Percentiles rank a stretch among this genome's conserved stretches.
These are phyloP conservation scores for Platycheirus rosarum DNA, from an alignment of 2,888 invertebrate genomes.

Conservation along the genomic window DNA sequence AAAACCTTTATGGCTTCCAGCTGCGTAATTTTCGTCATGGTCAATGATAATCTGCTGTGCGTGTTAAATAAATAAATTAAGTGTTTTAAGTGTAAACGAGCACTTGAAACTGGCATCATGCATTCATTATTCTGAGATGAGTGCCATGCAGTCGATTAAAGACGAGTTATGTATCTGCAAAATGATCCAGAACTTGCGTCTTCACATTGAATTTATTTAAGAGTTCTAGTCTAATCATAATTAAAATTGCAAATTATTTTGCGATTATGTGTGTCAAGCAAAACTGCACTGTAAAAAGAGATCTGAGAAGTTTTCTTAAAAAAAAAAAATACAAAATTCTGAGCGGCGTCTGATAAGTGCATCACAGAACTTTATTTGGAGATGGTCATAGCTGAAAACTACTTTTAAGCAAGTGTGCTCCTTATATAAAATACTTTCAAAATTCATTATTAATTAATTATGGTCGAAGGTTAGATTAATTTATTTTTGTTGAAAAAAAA, in stretches of 20 bases:
- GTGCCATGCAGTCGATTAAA: slow-evolving; percentile 1
- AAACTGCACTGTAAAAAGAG: neutral
- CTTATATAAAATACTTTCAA: neutral
- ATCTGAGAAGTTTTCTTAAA: neutral
- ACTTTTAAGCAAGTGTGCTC: too few species aligned
- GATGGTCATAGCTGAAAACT: too few species aligned
- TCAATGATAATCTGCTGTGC: neutral
- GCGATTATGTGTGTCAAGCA: neutral
- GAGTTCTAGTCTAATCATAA: neutral
- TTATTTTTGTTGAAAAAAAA: neutral
- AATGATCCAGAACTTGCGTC: neutral
- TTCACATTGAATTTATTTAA: neutral
- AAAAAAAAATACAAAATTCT: too few species aligned
- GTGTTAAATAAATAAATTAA: slow-evolving; percentile 2
- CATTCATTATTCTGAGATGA: neutral
- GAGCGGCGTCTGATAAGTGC: too few species aligned
- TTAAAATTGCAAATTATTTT: neutral
- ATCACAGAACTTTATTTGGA: too few species aligned
- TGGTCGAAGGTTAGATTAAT: neutral
- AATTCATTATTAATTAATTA: too few species aligned
- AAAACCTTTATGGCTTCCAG: slow-evolving; percentile 1
- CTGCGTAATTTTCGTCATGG: slow-evolving; percentile 1
- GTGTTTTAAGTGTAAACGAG: neutral
- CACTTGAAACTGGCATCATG: neutral
- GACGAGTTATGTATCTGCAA: neutral